Percentiles rank a stretch among this genome's conserved stretches.
phyloP scores from a whole-genome alignment of 1,140 invertebrate species.

The Dinoponera quadriceps region DNA sequence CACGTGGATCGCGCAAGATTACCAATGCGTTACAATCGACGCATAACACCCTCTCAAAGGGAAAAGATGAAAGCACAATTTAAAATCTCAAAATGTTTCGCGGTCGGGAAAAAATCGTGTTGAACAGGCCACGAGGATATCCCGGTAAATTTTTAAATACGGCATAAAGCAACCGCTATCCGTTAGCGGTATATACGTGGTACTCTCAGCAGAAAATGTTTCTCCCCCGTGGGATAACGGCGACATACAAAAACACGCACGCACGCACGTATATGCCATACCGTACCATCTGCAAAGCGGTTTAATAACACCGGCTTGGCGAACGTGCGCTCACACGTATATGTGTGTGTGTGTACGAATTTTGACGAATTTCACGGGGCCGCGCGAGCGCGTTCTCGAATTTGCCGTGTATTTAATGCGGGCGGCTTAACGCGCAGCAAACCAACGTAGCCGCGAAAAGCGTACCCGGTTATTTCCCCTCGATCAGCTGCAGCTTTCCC shows the following conservation, averaged over 20 bases:
- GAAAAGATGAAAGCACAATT: background rate
- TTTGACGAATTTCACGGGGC: slow-evolving; percentile 16
- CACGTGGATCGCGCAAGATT: too few species aligned
- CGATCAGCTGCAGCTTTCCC: slow-evolving; percentile 58
- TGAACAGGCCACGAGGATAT: background rate
- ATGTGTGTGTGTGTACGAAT: background rate
- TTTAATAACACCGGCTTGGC: slow-evolving; percentile 26
- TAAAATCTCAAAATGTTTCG: background rate
- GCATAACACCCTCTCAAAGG: too few species aligned
- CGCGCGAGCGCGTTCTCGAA: slow-evolving; percentile 8
- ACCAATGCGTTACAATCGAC: too few species aligned
- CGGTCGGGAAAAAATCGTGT: background rate
- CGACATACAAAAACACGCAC: slow-evolving; percentile 14
- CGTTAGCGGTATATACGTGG: background rate
- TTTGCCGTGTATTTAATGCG: slow-evolving; percentile 50
- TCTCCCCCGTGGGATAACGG: background rate
- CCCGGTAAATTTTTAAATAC: background rate
- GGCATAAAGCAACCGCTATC: background rate
- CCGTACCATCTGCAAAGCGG: background rate
- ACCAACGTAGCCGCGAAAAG: slow-evolving; percentile 47
- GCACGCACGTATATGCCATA: background rate
- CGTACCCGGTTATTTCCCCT: slow-evolving; percentile 42
- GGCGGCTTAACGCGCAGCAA: slow-evolving; percentile 34
- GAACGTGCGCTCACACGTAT: background rate
- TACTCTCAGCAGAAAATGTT: slow-evolving; percentile 7